Evolutionary conservation across 2,113 vertebrate genomes (phyloP).

Genomic region (Arenaria interpres): DNA sequence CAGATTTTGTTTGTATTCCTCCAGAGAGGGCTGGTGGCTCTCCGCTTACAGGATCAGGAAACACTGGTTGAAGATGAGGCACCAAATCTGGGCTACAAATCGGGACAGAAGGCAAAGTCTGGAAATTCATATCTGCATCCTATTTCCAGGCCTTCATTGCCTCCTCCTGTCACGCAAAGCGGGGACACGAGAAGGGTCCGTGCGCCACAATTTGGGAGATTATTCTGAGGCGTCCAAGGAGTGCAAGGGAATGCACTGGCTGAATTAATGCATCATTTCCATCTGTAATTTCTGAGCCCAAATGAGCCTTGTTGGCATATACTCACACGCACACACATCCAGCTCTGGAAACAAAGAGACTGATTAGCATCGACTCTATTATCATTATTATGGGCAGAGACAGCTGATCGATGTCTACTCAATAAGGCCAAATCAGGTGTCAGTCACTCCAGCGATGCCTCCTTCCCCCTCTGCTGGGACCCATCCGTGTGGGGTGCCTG

Average conservation of each 20-base stretch:
- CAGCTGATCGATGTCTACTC: conserved; percentile 8
- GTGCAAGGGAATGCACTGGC: not conserved
- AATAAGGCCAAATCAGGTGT: not conserved
- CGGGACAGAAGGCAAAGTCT: not conserved
- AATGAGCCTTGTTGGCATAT: not conserved
- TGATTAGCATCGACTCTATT: not conserved
- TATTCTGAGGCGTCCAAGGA: not conserved
- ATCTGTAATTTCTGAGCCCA: not conserved
- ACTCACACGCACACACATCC: not conserved
- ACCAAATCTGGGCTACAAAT: not conserved
- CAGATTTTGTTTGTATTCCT: not conserved
- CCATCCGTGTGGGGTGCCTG: rapidly evolving
- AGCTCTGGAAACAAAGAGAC: not conserved
- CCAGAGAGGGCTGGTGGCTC: not conserved
- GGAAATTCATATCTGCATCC: not conserved
- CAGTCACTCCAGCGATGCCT: not conserved
- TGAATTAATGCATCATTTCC: not conserved
- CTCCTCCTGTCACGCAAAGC: not conserved
- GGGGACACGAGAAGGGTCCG: rapidly evolving
- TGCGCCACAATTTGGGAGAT: rapidly evolving
- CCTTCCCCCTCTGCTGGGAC: not conserved
- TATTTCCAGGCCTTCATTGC: not conserved
- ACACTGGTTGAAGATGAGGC: not conserved
- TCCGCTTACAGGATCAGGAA: not conserved
- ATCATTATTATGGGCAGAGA: not conserved